These are phyloP conservation scores for Ranitomeya imitator DNA, from an alignment of 2,113 vertebrate species.

Conservation along the genomic window DNA sequence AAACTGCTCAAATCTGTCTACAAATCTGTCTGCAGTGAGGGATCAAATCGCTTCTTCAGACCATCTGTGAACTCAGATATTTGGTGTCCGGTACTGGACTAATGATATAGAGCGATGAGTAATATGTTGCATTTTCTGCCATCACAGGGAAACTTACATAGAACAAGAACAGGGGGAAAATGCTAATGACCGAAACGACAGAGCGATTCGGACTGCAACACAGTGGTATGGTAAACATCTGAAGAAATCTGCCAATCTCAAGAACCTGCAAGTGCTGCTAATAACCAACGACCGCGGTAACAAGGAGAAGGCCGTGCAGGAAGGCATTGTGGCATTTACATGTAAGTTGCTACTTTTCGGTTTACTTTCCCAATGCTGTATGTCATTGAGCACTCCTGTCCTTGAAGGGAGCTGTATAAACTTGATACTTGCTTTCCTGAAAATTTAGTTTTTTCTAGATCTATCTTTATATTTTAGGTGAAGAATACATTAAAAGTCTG, in stretches of 20 bases:
- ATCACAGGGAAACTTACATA: conserved; percentile 86
- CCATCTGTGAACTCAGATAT: too few species aligned
- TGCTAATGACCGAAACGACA: conserved; percentile 92
- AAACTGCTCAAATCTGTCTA: too few species aligned
- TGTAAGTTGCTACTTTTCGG: conserved; percentile 73
- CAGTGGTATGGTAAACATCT: conserved; percentile 92
- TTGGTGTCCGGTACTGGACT: background rate
- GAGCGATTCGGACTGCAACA: conserved; percentile 88
- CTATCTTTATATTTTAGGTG: conserved; percentile 75
- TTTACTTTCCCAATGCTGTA: background rate
- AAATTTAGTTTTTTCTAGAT: background rate
- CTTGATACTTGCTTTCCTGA: too few species aligned
- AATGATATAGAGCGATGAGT: background rate
- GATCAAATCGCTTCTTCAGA: too few species aligned
- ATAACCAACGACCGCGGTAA: conserved; percentile 90
- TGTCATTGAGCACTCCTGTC: background rate
- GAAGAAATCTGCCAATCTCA: conserved; percentile 67
- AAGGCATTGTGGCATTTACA: conserved; percentile 82
- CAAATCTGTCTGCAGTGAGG: too few species aligned
- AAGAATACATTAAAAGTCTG: conserved; percentile 93
- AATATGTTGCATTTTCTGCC: background rate
- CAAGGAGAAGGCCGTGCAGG: conserved; percentile 87
- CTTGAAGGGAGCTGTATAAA: background rate
- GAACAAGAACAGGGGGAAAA: conserved; percentile 88
- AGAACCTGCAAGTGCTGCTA: conserved; percentile 79